A percentile compares a stretch with the other conserved stretches of the same genome.
phyloP scores from a whole-genome alignment of 2,113 vertebrate species.

The Dromiciops gliroides region DNA sequence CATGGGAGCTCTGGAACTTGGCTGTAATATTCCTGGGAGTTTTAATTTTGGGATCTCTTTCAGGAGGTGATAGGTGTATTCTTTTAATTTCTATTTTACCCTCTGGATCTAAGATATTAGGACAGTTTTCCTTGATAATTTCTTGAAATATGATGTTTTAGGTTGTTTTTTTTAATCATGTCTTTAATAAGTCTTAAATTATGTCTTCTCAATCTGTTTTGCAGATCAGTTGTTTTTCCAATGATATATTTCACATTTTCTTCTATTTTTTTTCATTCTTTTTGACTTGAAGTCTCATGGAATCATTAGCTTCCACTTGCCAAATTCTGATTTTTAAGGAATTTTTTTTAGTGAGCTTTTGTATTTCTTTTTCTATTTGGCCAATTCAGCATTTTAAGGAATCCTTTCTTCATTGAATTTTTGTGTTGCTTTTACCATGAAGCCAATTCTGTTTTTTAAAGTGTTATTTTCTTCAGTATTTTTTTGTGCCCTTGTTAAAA shows the following conservation, averaged over 20 bases:
- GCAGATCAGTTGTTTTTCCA: not conserved
- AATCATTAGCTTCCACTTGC: not conserved
- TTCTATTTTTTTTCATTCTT: not conserved
- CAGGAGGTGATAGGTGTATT: not conserved
- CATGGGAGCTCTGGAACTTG: not conserved
- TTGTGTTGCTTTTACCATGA: not conserved
- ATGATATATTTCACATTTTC: not conserved
- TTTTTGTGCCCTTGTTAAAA: not conserved
- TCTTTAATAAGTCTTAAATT: not conserved
- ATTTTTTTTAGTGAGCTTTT: no score
- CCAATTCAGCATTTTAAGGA: not conserved
- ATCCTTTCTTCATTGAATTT: not conserved
- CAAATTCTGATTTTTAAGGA: not conserved
- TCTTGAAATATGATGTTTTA: not conserved
- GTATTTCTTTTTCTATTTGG: no score
- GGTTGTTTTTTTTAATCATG: not conserved
- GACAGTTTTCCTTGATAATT: not conserved
- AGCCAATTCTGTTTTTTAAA: not conserved
- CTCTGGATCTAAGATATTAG: not conserved
- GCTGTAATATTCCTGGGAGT: not conserved
- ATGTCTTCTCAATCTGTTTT: not conserved
- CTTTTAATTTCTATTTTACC: not conserved
- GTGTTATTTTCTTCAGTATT: not conserved
- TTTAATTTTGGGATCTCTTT: not conserved
- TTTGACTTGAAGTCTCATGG: not conserved